These are phyloP conservation scores for Patella pellucida DNA, from an alignment of 2,888 invertebrate species.

Conservation along the genomic window DNA sequence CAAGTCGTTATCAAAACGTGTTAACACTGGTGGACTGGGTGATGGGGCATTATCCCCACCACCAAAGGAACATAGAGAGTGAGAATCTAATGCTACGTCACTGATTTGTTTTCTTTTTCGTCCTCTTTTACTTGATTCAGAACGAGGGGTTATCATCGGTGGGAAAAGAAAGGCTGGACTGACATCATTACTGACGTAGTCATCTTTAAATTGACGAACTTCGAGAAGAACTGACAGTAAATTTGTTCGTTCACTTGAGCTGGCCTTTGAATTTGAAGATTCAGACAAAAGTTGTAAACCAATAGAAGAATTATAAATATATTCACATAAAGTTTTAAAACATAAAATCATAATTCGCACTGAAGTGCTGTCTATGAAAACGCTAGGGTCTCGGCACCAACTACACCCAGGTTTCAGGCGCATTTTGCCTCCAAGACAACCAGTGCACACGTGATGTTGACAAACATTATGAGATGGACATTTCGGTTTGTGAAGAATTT, in stretches of 20 bases:
- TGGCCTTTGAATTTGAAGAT: conserved; percentile 53
- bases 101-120: not conserved
- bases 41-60: not conserved
- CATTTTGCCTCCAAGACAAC: conserved; percentile 87
- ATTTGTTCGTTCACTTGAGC: conserved; percentile 28
- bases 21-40: not conserved
- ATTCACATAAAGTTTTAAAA: conserved; percentile 89
- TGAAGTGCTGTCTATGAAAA: conserved; percentile 86
- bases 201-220: conserved; percentile 51
- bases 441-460: conserved; percentile 89
- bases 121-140: not conserved
- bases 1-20: not conserved
- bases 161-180: conserved; percentile 3
- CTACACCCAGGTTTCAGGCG: conserved; percentile 86
- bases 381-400: conserved; percentile 87
- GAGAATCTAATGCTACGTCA: not conserved
- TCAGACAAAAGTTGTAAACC: conserved; percentile 41
- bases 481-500: conserved; percentile 85
- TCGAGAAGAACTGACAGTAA: conserved; percentile 60
- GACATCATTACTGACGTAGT: conserved; percentile 12
- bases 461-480: conserved; percentile 83
- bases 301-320: conserved; percentile 75
- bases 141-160: not conserved
- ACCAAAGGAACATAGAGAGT: not conserved
- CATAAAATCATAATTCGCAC: conserved; percentile 86